Base-by-base conservation (phyloP, 2,797 vertebrate genomes). In the Lerista edwardsae region DNA sequence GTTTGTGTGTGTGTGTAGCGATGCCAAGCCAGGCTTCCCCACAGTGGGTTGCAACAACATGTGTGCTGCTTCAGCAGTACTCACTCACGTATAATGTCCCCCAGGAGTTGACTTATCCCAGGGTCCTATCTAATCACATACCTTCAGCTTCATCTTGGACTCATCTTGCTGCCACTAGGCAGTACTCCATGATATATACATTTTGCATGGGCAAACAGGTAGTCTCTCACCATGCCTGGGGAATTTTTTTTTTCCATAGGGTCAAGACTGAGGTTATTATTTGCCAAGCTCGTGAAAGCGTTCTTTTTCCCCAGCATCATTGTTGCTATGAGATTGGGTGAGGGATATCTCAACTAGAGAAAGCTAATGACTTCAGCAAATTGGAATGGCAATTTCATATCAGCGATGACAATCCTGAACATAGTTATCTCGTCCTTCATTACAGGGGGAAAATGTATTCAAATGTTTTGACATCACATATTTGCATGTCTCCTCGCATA, bases 71-170 rank as follows among this genome's bases (percentile, higher is more conserved):
- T 88, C 92, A 62, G 88, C 88, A 69, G 21, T 36, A 39, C 23
- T 0, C 0, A 0, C 89, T 94, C 64, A 86, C 84, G 80, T 3
- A 3, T 36, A 57, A 89, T 74, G 75, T 82, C 87, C 87, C 19
- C 25, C 29, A 91, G 92, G 92, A 84, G 36, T 21, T 1, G 2
- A n/a, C 86, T 76, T 88, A 85, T 85, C 79, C 89, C 47, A 0
- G 87, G 88, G 86, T 91, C 82, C 89, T 79, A 74, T 91, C 90
- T 90, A 80, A 92, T 86, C 92, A 79, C 86, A 47, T 75, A 76
- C 90, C 87, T 93, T 83, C 92, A 83, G 29, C 36, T 14, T 90
- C 89, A 88, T 74, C 21, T 27, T 21, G 7, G 0, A 64, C 27
- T 86, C 84, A 31, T 88, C 90, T 84, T 81, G 78, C 73, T 83